Evolutionary conservation across 2,888 invertebrate genomes (phyloP).

Genomic region (Galeopsomyia nigrocyanea): DNA sequence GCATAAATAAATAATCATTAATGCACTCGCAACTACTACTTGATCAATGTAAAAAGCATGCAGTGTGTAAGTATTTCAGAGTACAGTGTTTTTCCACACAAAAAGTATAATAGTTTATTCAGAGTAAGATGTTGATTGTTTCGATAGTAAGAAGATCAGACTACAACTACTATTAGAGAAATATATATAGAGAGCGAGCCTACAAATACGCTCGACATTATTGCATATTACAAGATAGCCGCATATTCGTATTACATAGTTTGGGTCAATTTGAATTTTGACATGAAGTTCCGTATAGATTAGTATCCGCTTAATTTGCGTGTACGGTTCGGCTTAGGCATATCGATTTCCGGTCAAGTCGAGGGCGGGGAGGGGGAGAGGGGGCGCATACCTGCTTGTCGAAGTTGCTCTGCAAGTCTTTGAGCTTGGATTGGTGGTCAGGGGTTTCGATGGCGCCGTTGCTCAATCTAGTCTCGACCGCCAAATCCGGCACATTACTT

Average conservation of each 20-base stretch:
- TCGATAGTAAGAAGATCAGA: no score
- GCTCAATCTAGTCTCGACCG: conserved; percentile 59
- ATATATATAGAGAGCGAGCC: no score
- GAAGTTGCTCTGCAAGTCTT: conserved; percentile 87
- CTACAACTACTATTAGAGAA: no score
- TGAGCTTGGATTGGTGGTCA: conserved; percentile 76
- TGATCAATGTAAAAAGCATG: conserved; percentile 33
- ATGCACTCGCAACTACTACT: conserved; percentile 32
- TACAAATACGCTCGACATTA: no score
- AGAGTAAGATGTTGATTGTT: neutral
- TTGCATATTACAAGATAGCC: no score
- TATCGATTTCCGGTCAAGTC: neutral
- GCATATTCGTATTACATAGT: no score
- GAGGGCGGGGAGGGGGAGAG: conserved; percentile 7
- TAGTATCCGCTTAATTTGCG: no score
- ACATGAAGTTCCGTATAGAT: no score
- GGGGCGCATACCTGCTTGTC: conserved; percentile 82
- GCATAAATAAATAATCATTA: conserved; percentile 8
- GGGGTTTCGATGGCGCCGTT: conserved; percentile 68
- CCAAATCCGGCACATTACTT: neutral
- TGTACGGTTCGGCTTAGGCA: no score
- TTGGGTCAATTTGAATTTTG: no score
- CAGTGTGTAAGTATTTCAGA: conserved; percentile 26
- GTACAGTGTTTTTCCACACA: conserved; percentile 16
- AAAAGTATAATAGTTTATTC: neutral